Base-by-base conservation (phyloP, 2,113 vertebrate genomes). In the Bambusicola thoracicus region DNA sequence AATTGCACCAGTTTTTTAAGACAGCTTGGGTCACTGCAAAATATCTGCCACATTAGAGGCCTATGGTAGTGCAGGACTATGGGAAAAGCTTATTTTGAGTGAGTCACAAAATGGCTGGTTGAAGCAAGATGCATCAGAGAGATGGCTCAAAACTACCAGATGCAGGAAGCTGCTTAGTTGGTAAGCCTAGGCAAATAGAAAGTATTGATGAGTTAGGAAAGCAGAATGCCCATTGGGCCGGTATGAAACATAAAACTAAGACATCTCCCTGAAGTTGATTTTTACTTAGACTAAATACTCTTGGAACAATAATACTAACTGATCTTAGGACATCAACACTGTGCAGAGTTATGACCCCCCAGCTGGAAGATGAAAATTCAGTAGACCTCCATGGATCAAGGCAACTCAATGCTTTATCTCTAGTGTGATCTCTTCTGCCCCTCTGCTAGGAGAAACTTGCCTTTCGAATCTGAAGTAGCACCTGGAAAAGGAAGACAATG, bases 261-360 rank as follows among this genome's bases (percentile, higher is more conserved):
- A 40, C 4, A 13, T 62, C 17, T 11, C 66, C 41, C 61, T 5
- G 11, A 48, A 7, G 1, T 1, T 56, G 25, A 56, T 83, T 51
- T 81, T 78, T 58, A 43, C n/a, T 75, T 78, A 38, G 56, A 51
- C 32, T 2, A 9, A 17, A 38, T 24, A 27, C 32, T 18, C 24
- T 67, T 68, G 25, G 11, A 17, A 38, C 32, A 13, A 44, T 61
- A 40, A 69, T 34, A 3, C 10, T 84, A 18, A 25, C 5, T 79
- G 22, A 5, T 74, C 6, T 63, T 49, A 55, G 15, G 25, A 55
- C 24, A 49, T 19, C 27, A 59, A 29, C 18, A 67, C 18, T 36
- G 8, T 53, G 11, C 24, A 34, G 72, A 48, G 10, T 66, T 78
- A n/a, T 48, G 32, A 0, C 12, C 3, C 4, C 3, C 1, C 3